phyloP scores from a whole-genome alignment of 2,888 invertebrate genomes.

The Aphidoletes aphidimyza region DNA sequence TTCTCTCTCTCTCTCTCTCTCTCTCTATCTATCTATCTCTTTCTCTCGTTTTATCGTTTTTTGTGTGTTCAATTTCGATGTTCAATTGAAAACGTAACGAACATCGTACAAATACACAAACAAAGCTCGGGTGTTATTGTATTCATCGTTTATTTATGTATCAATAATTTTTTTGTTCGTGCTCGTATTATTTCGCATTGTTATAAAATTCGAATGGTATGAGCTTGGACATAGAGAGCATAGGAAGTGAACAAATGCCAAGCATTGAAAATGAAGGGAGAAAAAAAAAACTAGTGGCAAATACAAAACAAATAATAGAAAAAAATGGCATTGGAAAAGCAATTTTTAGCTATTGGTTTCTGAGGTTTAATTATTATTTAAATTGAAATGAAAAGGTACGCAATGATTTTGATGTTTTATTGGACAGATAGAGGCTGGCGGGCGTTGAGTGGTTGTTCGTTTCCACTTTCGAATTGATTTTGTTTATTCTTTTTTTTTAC shows the following conservation, averaged over 20 bases:
- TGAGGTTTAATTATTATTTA: conserved; percentile 54
- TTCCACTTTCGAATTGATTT: background rate
- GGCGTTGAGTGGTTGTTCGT: background rate
- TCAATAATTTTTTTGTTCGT: background rate
- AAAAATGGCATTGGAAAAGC: conserved; percentile 32
- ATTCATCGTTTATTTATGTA: conserved; percentile 42
- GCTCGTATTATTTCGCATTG: conserved; percentile 4
- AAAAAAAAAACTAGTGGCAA: background rate
- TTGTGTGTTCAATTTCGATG: conserved; percentile 38
- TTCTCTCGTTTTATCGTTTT: background rate
- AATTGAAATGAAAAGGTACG: conserved; percentile 9
- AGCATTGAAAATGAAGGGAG: too few relatives aligned
- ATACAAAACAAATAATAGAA: conserved; percentile 49
- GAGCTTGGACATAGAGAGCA: background rate
- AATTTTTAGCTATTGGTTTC: conserved; percentile 45
- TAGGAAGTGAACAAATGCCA: background rate
- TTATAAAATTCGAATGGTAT: background rate
- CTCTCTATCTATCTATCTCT: background rate
- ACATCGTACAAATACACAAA: conserved; percentile 38
- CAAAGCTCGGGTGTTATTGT: conserved; percentile 42
- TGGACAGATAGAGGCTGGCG: background rate
- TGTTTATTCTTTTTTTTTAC: background rate
- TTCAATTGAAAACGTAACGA: conserved; percentile 45
- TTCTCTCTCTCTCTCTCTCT: background rate
- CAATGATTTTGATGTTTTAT: too few relatives aligned